Evolutionary conservation across 2,888 invertebrate genomes (phyloP), one percentile per base, ranked within the genome.

Genomic region (Nemapogon koenigi): DNA sequence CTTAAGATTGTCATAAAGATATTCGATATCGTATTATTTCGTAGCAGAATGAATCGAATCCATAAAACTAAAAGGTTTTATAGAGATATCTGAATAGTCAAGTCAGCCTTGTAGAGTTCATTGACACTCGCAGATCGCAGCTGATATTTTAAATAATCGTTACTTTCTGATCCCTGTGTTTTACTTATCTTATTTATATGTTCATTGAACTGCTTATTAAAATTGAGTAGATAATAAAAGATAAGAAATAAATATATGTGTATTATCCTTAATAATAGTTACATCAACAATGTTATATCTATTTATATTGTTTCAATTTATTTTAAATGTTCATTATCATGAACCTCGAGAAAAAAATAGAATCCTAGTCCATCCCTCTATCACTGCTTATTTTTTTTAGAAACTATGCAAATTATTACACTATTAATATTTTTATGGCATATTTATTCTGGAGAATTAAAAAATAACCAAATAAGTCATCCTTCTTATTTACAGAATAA

Each of bases 1-100:
- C 49, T 51, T 55, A 59, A 55, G 61, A 58, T 54, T 62, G 67
- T 61, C 61, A 63, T 68, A 66, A 69, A 66, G 62, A 69, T 69
- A 67, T 67, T 64, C 56, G 55, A 60, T 68, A 68, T 64, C 62
- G 62, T 50, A 62, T 62, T 61, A 66, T 66, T 63, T 62, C 66
- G 62, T 65, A 57, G 63, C 55, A 55, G 57, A 69, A 67, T 71
- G 66, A 69, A 60, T 59, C 54, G 61, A 66, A 70, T 71, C 55
- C 52, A 64, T 68, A 65, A 67, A 62, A 70, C 66, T 68, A 64
- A 71, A 71, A 71, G 71, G 70, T 73, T 73, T 69, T 75, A 71
- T 72, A 70, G 60, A 65, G 66, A 59, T 69, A 69, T 70, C 64
- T 63, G 56, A 53, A 50, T 51, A 65, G 65, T 58, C 55, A 64